Evolutionary conservation across 2,113 vertebrate genomes (phyloP), one percentile per base, ranked within the genome.

Genomic region (Phalacrocorax pelagicus): DNA sequence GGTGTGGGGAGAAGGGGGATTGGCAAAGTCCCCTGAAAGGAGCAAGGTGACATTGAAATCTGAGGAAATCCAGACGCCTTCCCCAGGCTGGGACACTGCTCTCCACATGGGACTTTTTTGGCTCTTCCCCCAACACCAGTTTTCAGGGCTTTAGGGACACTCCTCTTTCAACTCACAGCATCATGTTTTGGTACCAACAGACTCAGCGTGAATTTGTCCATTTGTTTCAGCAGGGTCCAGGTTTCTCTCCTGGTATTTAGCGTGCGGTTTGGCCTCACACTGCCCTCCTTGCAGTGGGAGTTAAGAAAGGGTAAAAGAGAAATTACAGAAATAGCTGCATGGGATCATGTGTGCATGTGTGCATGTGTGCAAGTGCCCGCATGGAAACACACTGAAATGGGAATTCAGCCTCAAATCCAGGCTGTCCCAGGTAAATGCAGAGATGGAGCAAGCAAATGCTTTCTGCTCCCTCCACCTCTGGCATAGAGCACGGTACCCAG

Each of bases 1-100:
- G 5, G 36, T n/a, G 51, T 3, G 32, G 47, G 24, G 32, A 51
- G n/a, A 32, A 63, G 51, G 84, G 42, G 79, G 92, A 83, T 95
- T 96, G 97, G 97, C 86, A 85, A 78, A 78, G 83, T 91, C 66
- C 86, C 85, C 86, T 91, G 85, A 87, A 89, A 96, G 88, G 81
- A 66, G 84, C 73, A 81, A 95, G 92, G 98, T 89, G 97, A 88
- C 97, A 54, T 82, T 97, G 98, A 98, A 99, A 99, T 94, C 89
- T 44, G 96, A 98, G 97, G 94, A 98, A 96, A 97, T 96, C 90
- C 95, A 95, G 98, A 96, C 49, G 15, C 66, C 88, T 78, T 83
- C 65, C 66, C 49, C 36, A 6, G 51, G 40, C 46, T 86, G 80
- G 78, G 49, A 36, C 16, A 15, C n/a, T 63, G 49, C 46, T 71